Evolutionary conservation across 2,113 vertebrate genomes (phyloP), one percentile per base, ranked within the genome.

Genomic region (Zosterops hypoxanthus): DNA sequence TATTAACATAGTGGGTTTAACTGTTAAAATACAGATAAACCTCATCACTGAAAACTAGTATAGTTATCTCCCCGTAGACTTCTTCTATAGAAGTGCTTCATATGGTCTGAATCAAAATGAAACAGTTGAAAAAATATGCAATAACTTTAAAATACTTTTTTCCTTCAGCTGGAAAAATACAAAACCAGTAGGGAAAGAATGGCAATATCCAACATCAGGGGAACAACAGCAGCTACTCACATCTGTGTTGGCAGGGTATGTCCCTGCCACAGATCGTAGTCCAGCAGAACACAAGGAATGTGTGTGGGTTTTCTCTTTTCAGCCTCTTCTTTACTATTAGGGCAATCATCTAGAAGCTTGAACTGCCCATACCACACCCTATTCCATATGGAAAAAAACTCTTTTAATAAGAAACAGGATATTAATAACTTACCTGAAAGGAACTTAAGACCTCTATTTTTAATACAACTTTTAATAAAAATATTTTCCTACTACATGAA

Each of bases 11-110:
- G 41, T 22, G 44, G 88, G 86, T 59, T 94, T 96, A 92, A 88
- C 86, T 96, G 88, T 66, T 90, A 86, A 92, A 90, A 88, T 81
- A 86, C 79, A 94, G 91, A 52, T 95, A 83, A 95, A 95, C 71
- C 95, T 86, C 15, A 2, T 72, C 46, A 47, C 76, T 88, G 68
- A 73, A 39, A 77, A 39, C 82, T 80, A 47, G 29, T 21, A n/a
- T 31, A 36, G 44, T 57, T 88, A 25, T 3, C 59, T 95, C 86
- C 34, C 80, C 75, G 26, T 14, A 80, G 73, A 16, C 16, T 29
- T 47, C 56, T 73, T 44, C 20, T 65, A 8, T 41, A 0, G 5
- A 57, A 77, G 24, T 25, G 14, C 61, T 93, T 85, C 53, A 7
- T 29, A 12, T 0, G 4, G 22, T 42, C 39, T 49, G 24, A 88